Evolutionary conservation across 1,140 invertebrate genomes (phyloP).

Genomic region (Drosophila kepulauana): DNA sequence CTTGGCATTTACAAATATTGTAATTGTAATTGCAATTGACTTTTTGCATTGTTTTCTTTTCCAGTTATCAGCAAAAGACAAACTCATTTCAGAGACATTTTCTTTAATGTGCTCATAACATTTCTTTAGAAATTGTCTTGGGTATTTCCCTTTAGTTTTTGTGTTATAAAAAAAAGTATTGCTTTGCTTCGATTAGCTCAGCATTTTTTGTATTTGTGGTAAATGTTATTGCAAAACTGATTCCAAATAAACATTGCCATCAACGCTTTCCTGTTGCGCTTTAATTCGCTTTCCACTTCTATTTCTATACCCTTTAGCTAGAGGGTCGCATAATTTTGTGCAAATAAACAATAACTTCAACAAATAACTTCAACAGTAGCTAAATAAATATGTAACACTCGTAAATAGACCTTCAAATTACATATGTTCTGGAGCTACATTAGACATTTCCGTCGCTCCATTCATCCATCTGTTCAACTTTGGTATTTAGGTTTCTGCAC

Average conservation of each 20-base stretch:
- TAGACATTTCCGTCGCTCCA: not conserved
- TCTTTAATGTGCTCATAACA: not conserved
- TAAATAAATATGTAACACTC: too few species aligned
- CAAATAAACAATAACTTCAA: too few species aligned
- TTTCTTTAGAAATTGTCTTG: slow-evolving; percentile 1
- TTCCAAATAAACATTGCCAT: slow-evolving; percentile 25
- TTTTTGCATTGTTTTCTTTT: slow-evolving; percentile 11
- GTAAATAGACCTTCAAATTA: too few species aligned
- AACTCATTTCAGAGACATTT: slow-evolving; percentile 2
- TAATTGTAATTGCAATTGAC: slow-evolving; percentile 28
- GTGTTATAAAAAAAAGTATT: not conserved
- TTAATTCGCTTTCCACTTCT: not conserved
- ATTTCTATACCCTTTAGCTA: not conserved
- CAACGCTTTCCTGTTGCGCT: not conserved
- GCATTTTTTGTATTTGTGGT: slow-evolving; percentile 2
- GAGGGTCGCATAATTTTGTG: too few species aligned
- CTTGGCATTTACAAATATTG: slow-evolving; percentile 15
- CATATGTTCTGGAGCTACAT: not conserved
- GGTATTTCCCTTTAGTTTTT: not conserved
- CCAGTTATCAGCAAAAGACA: slow-evolving; percentile 5
- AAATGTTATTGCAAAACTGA: not conserved
- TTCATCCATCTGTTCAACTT: not conserved
- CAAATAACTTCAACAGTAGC: too few species aligned
- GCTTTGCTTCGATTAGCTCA: slow-evolving; percentile 6
- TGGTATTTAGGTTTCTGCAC: too few species aligned